Evolutionary conservation across 2,797 vertebrate species (phyloP), one percentile per base, ranked within the genome.

Genomic region (Bryconaethiops microstoma): DNA sequence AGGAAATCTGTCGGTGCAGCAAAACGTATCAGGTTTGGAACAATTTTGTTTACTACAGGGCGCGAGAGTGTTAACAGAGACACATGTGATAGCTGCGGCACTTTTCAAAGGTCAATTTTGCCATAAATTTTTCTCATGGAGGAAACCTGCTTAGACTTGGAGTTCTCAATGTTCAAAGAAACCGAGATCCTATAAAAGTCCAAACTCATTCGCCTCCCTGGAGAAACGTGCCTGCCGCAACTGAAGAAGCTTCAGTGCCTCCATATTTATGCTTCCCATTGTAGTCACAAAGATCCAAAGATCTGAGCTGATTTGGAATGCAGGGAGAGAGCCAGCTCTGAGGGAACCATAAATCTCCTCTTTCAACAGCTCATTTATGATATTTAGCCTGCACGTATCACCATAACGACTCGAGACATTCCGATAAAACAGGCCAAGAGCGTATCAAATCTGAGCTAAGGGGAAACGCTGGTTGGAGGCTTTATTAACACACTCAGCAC

Each of bases 401-500:
- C 60, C 70, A 52, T 84, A 81, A 85, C 72, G 77, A 68, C 81
- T 81, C 74, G 69, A 77, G 78, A 76, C 74, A 40, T 81, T 69
- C 78, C 17, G 80, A 78, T 71, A 80, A 79, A 78, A 62, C 68
- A n/a, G 57, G 72, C 77, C 81, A 73, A 59, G 69, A 82, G 9
- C 6, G 73, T 72, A 79, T 79, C 84, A 81, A 74, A 83, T 86
- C 87, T 79, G 80, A 79, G 65, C 76, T 78, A 69, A 77, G 55
- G 82, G 83, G 76, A 87, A 89, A 86, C 81, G 82, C 87, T 87
- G 60, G 60, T 73, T 80, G 42, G 55, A 85, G 87, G 81, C 67
- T 90, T 92, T 91, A 89, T 83, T 65, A 75, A 82, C 74, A 69
- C 83, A 55, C 74, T 76, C 74, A 65, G 73, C 74, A 60, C 74